Evolutionary conservation across 2,888 invertebrate species (phyloP).

Genomic region (Drosophila imparisetae): DNA sequence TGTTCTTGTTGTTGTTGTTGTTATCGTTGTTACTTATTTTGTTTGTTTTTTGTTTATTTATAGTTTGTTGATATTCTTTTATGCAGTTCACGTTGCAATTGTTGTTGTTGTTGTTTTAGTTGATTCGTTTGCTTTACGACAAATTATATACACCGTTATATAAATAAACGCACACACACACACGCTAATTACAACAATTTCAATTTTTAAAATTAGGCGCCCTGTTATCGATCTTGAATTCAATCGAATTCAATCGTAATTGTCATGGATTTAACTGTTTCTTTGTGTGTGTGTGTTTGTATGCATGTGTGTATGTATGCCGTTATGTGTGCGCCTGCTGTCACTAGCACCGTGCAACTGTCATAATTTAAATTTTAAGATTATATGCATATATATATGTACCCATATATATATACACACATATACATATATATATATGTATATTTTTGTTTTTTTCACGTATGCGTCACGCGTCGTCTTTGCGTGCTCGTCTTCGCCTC

Average conservation of each 20-base stretch:
- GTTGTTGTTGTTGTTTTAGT: conserved; percentile 38
- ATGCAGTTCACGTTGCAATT: conserved; percentile 35
- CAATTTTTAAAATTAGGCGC: conserved; percentile 9
- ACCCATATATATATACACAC: conserved; percentile 4
- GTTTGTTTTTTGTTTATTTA: conserved; percentile 7
- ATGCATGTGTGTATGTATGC: not conserved
- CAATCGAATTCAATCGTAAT: conserved; percentile 14
- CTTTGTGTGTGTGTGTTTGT: not conserved
- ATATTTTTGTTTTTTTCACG: conserved; percentile 35
- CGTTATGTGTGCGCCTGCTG: conserved; percentile 7
- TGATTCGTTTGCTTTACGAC: conserved; percentile 25
- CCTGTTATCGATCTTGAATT: conserved; percentile 38
- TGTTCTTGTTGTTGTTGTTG: conserved; percentile 24
- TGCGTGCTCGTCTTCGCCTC: conserved; percentile 60
- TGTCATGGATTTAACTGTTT: conserved; percentile 5
- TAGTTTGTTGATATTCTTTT: conserved; percentile 10
- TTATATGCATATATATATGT: not conserved
- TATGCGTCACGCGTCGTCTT: conserved; percentile 62
- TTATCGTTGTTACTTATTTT: conserved; percentile 26
- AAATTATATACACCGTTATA: conserved; percentile 28
- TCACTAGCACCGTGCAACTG: conserved; percentile 21
- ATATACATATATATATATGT: conserved; percentile 11
- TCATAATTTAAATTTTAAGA: conserved; percentile 30
- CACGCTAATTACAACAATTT: conserved; percentile 12
- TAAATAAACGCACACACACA: conserved; percentile 27